Evolutionary conservation across 2,888 invertebrate species (phyloP).

Genomic region (Xestia sexstrigata): DNA sequence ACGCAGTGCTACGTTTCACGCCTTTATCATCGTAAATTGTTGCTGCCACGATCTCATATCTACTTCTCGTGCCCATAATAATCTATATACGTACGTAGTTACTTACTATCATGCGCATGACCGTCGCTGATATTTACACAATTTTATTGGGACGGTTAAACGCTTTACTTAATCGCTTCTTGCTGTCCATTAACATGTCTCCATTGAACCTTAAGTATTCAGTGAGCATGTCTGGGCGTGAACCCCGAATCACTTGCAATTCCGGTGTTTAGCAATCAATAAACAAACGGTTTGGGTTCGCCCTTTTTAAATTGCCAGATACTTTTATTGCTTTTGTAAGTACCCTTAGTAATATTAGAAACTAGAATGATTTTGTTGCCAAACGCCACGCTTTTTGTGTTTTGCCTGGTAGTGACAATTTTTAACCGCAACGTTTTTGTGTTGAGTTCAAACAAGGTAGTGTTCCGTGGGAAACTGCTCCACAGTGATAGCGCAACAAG

Average conservation of each 20-base stretch:
- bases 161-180: conserved; percentile 58
- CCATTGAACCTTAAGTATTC: conserved; percentile 43
- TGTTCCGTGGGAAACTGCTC: conserved; percentile 74
- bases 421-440: conserved; percentile 61
- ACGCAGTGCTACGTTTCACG: conserved; percentile 86
- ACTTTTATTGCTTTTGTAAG: conserved; percentile 29
- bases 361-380: conserved; percentile 48
- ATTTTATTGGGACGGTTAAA: conserved; percentile 51
- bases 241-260: conserved; percentile 73
- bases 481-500: conserved; percentile 66
- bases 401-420: conserved; percentile 42
- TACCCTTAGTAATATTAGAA: conserved; percentile 34
- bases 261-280: conserved; percentile 73
- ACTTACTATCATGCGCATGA: conserved; percentile 31
- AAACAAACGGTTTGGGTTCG: conserved; percentile 28
- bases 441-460: conserved; percentile 51
- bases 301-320: conserved; percentile 38
- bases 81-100: conserved; percentile 17
- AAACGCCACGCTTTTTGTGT: conserved; percentile 58
- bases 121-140: conserved; percentile 49
- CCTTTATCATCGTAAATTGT: conserved; percentile 80
- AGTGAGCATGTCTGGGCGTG: conserved; percentile 73
- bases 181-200: conserved; percentile 61
- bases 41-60: conserved; percentile 75
- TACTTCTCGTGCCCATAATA: conserved; percentile 56